phyloP scores from a whole-genome alignment of 2,113 vertebrate species.

The Chaetodon trifascialis region DNA sequence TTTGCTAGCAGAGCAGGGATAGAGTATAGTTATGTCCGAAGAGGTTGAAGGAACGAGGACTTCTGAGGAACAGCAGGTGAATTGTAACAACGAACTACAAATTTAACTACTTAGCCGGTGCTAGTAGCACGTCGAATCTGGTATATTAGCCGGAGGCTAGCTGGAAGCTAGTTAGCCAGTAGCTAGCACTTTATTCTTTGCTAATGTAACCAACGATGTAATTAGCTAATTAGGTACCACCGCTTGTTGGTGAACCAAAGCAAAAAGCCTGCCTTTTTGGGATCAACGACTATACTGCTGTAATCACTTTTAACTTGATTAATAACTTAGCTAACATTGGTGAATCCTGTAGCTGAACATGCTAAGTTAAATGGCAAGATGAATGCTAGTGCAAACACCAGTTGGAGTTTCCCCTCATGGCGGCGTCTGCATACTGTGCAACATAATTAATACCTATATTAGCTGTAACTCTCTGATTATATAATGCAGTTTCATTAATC shows the following conservation, averaged over 20 bases:
- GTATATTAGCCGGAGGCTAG: conserved; percentile 31
- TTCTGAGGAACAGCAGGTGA: conserved; percentile 74
- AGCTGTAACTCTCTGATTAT: not conserved
- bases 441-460: not conserved
- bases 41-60: conserved; percentile 57
- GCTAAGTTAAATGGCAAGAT: conserved; percentile 21
- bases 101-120: not conserved
- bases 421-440: not conserved
- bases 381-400: conserved; percentile 37
- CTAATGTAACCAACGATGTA: conserved; percentile 33
- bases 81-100: not conserved
- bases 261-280: not conserved
- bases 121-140: not conserved
- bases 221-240: not conserved
- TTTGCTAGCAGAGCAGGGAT: not conserved
- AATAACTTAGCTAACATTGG: not conserved
- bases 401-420: conserved; percentile 50
- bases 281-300: accelerated
- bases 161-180: conserved; percentile 60
- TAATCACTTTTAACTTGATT: accelerated
- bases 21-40: conserved; percentile 65
- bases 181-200: conserved; percentile 3
- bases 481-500: not conserved
- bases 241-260: not conserved
- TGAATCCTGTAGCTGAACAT: not conserved